Base-by-base conservation (phyloP, 2,797 vertebrate species). In the Botia kubotai region DNA sequence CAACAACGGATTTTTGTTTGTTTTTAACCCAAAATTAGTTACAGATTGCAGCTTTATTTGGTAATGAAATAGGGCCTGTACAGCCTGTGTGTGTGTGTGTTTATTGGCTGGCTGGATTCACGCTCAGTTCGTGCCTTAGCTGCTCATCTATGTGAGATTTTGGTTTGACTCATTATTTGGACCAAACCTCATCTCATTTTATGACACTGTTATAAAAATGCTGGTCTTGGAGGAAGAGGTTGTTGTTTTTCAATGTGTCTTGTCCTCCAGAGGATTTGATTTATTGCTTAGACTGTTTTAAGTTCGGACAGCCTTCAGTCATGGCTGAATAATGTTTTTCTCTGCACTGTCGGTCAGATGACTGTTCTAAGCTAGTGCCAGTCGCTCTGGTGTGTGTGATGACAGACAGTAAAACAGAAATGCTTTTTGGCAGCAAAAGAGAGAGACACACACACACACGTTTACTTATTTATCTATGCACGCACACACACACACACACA, bases 51-150 rank as follows among this genome's bases (percentile, higher is more conserved):
- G n/a, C n/a, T n/a, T n/a, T n/a, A n/a, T n/a, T n/a, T n/a, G n/a
- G n/a, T n/a, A n/a, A n/a, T n/a, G n/a, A n/a, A n/a, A n/a, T n/a
- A n/a, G n/a, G n/a, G n/a, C n/a, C n/a, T n/a, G n/a, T n/a, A n/a
- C n/a, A n/a, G n/a, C n/a, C 48, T 43, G n/a, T 67, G 19, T 72
- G 69, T 53, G 6, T 67, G 53, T 84, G 6, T 62, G 50, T 66
- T 68, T 62, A 36, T 26, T 65, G 17, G 66, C 21, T 66, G 39
- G 69, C 7, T 71, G 74, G 13, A 53, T 71, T 36, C 4, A 10
- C 26, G 55, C 52, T 57, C 29, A 14, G 66, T 67, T 55, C 33
- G 53, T 77, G 50, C 19, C 39, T 13, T 7, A 17, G 19, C 2
- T 10, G 23, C 19, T 26, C 5, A 14, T 33, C 26, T 26, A 1